These are phyloP conservation scores for Pegoplata infirma DNA, from an alignment of 2,888 invertebrate genomes.

Conservation along the genomic window DNA sequence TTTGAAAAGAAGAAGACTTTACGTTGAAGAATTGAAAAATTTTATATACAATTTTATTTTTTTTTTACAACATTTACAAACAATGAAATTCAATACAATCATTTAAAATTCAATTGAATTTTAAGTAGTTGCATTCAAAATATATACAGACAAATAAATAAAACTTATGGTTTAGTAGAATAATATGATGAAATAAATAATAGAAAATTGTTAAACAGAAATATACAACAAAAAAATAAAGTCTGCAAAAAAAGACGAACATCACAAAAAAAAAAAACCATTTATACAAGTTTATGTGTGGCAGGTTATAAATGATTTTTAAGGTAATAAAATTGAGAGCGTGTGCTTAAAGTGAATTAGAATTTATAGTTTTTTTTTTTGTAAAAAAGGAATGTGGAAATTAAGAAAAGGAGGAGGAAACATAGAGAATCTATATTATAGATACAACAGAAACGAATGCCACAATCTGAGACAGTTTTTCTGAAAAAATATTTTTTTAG, in stretches of 20 bases:
- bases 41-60: constrained; percentile 23
- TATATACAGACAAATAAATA: constrained; percentile 37
- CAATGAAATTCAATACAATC: constrained; percentile 75
- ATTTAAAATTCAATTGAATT: constrained; percentile 77
- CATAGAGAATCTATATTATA: too few species aligned
- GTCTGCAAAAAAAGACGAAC: too few species aligned
- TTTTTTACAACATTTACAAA: constrained; percentile 70
- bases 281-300: constrained; percentile 7
- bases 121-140: constrained; percentile 68
- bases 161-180: constrained; percentile 42
- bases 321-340: constrained; percentile 50
- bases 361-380: too few species aligned
- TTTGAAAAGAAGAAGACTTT: neutral
- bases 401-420: too few species aligned
- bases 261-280: neutral
- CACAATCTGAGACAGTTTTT: too few species aligned
- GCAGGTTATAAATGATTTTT: constrained; percentile 42
- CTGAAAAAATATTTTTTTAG: too few species aligned
- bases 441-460: too few species aligned
- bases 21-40: neutral
- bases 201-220: constrained; percentile 39
- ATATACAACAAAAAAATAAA: too few species aligned
- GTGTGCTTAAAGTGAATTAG: constrained; percentile 34
- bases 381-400: too few species aligned
- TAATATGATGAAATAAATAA: constrained; percentile 43